phyloP scores from a whole-genome alignment of 2,888 invertebrate genomes.

The Sinelater perroti region DNA sequence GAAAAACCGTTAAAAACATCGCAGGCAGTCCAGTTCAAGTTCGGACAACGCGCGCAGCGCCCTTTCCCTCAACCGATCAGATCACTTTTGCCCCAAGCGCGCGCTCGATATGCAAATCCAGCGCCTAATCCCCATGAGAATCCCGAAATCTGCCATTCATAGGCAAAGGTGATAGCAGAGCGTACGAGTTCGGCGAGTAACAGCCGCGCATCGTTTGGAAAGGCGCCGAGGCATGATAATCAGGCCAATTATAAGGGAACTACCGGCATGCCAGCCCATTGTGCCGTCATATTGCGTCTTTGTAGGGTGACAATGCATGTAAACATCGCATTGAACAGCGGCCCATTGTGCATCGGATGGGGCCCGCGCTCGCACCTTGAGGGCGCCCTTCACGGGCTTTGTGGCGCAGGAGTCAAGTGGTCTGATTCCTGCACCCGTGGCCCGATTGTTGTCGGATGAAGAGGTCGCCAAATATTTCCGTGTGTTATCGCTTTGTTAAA shows the following conservation, averaged over 20 bases:
- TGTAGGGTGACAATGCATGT: conserved; percentile 55
- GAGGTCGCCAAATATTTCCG: no score
- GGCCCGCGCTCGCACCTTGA: conserved; percentile 42
- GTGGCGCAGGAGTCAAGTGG: conserved; percentile 54
- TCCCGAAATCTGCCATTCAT: conserved; percentile 30
- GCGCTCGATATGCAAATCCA: conserved; percentile 1
- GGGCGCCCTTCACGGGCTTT: conserved; percentile 42
- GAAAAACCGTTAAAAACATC: no score
- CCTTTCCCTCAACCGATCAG: no score
- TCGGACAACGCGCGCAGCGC: no score
- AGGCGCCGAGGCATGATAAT: conserved; percentile 57
- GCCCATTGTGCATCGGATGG: conserved; percentile 42
- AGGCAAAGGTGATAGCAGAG: conserved; percentile 25
- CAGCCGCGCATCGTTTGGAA: conserved; percentile 39
- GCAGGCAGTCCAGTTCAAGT: no score
- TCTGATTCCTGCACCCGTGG: conserved; percentile 44
- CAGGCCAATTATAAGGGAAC: conserved; percentile 56
- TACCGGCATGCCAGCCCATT: conserved; percentile 52
- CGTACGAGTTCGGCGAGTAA: conserved; percentile 29
- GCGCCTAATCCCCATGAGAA: conserved; percentile 35
- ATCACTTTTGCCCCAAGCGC: no score
- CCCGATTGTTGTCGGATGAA: conserved; percentile 34
- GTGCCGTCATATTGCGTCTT: conserved; percentile 54
- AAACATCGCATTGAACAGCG: conserved; percentile 55
- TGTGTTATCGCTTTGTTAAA: no score